Evolutionary conservation across 2,888 invertebrate species (phyloP), one percentile per base, ranked within the genome.

Genomic region (Caenorhabditis wallacei): DNA sequence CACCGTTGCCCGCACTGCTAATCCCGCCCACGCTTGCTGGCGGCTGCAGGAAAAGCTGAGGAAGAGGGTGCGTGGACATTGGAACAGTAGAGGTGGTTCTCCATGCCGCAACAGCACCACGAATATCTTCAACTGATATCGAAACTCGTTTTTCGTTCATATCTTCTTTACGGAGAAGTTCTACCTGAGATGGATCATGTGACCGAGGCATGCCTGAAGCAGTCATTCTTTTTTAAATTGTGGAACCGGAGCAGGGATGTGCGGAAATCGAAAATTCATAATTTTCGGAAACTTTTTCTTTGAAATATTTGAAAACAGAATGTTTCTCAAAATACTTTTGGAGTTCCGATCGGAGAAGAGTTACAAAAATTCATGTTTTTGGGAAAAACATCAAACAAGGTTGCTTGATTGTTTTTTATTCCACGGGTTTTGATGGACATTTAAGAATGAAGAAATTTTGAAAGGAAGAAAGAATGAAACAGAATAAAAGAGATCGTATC

Each of bases 91-190:
- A 57, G 26, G 11, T 30, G 18, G 46, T 53, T 8, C 22, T 64
- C 66, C 66, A 66, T 8, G 51, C 16, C 20, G 66, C 72, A 13
- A 84, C 40, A 1, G 74, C 71, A 22, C 75, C 72, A 24, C 80
- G 84, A 22, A 84, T 84, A 54, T 86, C 85, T 56, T 86, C 86
- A 5, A 86, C 86, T n/a, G 86, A 86, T 16, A 85, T 80, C 11
- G 86, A 86, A n/a, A 85, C 85, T 1, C 86, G 80, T 66, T 82
- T 82, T n/a, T 78, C 82, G 18, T 46, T 43, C n/a, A 71, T 64
- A 1, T 24, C 72, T 16, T 75, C 51, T 40, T 72, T 66, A 10
- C 75, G 79, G 7, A 86, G 74, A 10, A 85, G 75, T 10, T 81
- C 76, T n/a, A 80, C 70, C 2, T 80, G 70, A 0, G 82, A 43